Evolutionary conservation across 23 tunicate species (phyloP).

Genomic region (Aplidium turbinatum): DNA sequence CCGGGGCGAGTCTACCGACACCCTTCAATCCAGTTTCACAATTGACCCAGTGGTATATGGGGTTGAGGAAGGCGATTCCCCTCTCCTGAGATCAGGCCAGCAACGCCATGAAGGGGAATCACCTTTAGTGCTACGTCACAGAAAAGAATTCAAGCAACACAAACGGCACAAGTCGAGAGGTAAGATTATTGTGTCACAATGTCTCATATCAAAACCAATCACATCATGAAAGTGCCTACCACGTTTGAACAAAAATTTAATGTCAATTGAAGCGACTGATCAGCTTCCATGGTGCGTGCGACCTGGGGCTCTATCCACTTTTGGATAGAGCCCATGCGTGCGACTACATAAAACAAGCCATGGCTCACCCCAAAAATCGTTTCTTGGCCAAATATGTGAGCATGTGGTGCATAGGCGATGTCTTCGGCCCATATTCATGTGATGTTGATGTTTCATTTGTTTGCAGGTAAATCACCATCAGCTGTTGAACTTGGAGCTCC

Average conservation of each 20-base stretch:
- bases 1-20: not conserved
- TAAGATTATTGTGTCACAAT: not conserved
- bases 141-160: not conserved
- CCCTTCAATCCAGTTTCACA: too few species aligned
- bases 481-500: constrained; percentile 67
- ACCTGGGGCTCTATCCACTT: too few species aligned
- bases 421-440: too few species aligned
- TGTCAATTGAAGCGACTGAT: too few species aligned
- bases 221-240: too few species aligned
- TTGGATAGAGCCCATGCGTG: not conserved
- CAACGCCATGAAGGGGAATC: constrained; percentile 1
- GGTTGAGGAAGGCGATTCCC: constrained; percentile 41
- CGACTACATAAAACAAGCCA: not conserved
- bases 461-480: constrained; percentile 57
- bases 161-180: constrained; percentile 48
- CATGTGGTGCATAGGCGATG: too few species aligned
- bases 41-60: not conserved
- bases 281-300: too few species aligned
- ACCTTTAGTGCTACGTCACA: not conserved
- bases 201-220: not conserved
- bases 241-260: constrained; percentile 4
- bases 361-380: too few species aligned
- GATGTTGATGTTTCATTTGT: not conserved
- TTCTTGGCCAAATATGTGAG: too few species aligned
- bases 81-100: constrained; percentile 40